phyloP scores from a whole-genome alignment of 2,113 vertebrate species.

The Plectropomus leopardus region DNA sequence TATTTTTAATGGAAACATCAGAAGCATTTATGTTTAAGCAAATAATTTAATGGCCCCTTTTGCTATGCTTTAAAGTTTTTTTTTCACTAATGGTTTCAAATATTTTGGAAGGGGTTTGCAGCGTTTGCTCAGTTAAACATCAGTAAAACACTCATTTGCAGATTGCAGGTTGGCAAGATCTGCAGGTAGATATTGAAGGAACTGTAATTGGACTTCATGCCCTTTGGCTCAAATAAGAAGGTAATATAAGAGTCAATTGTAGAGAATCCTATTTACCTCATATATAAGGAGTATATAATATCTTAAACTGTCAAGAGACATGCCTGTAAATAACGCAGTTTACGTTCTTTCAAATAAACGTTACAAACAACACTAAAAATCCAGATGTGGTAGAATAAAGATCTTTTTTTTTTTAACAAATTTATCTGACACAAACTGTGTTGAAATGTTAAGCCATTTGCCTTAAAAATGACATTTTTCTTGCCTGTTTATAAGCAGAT shows the following conservation, averaged over 20 bases:
- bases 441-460: slow-evolving; percentile 23
- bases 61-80: slow-evolving; percentile 69
- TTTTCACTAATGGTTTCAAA: slow-evolving; percentile 76
- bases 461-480: slow-evolving; percentile 19
- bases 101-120: slow-evolving; percentile 79
- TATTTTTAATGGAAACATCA: slow-evolving; percentile 71
- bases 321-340: slow-evolving; percentile 22
- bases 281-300: slow-evolving; percentile 40
- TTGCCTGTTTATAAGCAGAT: slow-evolving; percentile 66
- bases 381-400: slow-evolving; percentile 15
- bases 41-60: slow-evolving; percentile 76
- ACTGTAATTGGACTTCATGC: slow-evolving; percentile 79
- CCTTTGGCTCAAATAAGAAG: slow-evolving; percentile 73
- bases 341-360: slow-evolving; percentile 17
- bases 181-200: slow-evolving; percentile 76
- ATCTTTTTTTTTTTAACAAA: not conserved
- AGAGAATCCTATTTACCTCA: slow-evolving; percentile 67
- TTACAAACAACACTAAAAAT: not conserved
- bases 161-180: slow-evolving; percentile 81
- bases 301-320: slow-evolving; percentile 51
- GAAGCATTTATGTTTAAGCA: slow-evolving; percentile 72
- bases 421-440: slow-evolving; percentile 30
- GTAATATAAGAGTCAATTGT: slow-evolving; percentile 71
- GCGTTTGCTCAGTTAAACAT: slow-evolving; percentile 79
- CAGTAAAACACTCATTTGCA: slow-evolving; percentile 82